Evolutionary conservation across 2,888 invertebrate genomes (phyloP), one percentile per base, ranked within the genome.

Genomic region (Melieria omissa): DNA sequence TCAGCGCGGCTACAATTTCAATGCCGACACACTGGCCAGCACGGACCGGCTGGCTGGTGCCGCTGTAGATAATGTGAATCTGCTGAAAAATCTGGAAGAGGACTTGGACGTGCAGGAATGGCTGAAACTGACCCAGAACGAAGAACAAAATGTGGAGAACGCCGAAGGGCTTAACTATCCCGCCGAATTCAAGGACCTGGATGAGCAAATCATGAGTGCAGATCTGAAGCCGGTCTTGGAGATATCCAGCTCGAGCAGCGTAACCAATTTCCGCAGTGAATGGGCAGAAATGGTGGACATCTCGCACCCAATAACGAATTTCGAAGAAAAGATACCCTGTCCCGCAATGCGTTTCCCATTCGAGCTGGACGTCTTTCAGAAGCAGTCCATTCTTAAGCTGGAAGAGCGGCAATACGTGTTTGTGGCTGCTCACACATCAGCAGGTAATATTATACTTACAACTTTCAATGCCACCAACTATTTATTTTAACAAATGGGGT

Each of bases 391-490:
- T 73, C 87, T 98, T 6, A 95, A 95, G 85, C 88, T 99, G 69
- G 99, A 99, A 88, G 93, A 95, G 80, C 93, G 95, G 12, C 93
- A 97, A 80, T 96, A 97, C 85, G 97, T 99, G 0, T 99, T 99
- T 87, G 98, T 99, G 0, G 98, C 99, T 0, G 99, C 99, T 0
- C 99, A 99, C 84, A 99, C 99, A 0, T 99, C 99, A 0, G 99
- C 99, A 0, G 97, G 75, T 57, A n/a, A n/a, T n/a, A n/a, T n/a
- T n/a, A n/a, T n/a, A n/a, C n/a, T n/a, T n/a, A 68, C 55, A 49
- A 49, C 9, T 10, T 29, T 3, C 29, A 29, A 3, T 29, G 29
- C 29, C 49, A 9, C 12, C 49, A 49, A 49, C 49, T 2, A 3
- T 49, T 49, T 49, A 2, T 10, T 10, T 12, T 10, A 49, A 49